Conservation (phyloP, 23 tunicate species). For the Ciona savignyi region DNA sequence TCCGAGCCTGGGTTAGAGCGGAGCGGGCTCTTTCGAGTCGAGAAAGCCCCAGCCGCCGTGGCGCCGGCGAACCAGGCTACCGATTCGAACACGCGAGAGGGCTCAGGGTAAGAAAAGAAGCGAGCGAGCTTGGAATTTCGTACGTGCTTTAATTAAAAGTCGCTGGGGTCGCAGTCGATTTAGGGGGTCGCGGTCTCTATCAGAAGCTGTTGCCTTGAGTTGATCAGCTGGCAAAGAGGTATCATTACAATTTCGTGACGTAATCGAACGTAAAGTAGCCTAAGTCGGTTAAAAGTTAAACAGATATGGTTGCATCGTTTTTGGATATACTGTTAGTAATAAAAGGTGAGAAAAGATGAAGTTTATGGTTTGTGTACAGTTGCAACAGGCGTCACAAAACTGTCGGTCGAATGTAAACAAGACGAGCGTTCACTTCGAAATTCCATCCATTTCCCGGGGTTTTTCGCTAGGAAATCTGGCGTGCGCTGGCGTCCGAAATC, state of each 20-base stretch:
- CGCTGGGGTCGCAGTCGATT: not conserved
- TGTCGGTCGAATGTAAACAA: not conserved
- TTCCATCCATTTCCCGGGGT: not conserved
- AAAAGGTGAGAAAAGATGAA: not conserved
- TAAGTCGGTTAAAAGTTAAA: not conserved
- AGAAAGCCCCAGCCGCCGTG: not conserved
- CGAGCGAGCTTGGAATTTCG: not conserved
- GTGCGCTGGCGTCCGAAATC: not conserved
- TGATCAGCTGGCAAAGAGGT: slow-evolving; percentile 1
- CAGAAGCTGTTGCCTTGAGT: not conserved
- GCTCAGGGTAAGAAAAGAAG: not conserved
- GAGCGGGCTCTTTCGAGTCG: not conserved
- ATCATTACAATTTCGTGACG: not conserved
- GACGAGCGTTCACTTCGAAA: not conserved
- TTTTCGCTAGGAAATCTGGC: not conserved
- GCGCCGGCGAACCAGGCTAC: not conserved
- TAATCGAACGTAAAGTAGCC: not conserved
- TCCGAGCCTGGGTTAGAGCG: not conserved
- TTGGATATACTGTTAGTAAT: not conserved
- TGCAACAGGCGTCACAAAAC: not conserved
- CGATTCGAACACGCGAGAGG: not conserved
- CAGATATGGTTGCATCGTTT: not conserved
- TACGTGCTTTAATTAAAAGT: not conserved
- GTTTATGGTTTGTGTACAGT: not conserved
- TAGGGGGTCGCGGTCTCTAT: not conserved